Evolutionary conservation across 2,113 vertebrate species (phyloP).

Genomic region (Anseranas semipalmata): DNA sequence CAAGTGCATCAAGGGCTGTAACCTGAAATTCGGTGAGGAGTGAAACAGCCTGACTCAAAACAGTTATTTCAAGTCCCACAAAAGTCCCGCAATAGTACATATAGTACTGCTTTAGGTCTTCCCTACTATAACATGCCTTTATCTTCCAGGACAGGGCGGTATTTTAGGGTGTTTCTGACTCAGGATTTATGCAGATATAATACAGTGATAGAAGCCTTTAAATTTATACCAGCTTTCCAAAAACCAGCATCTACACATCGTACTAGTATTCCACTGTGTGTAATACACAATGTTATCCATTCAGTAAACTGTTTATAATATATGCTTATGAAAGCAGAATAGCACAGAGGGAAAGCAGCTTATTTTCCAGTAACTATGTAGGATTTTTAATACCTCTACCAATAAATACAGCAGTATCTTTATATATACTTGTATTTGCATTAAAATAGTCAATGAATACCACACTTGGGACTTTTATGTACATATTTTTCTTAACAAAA

Average conservation of each 20-base stretch:
- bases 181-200: neutral
- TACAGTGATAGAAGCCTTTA: neutral
- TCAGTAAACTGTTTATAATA: neutral
- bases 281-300: neutral
- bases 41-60: neutral
- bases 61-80: neutral
- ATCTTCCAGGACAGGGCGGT: neutral
- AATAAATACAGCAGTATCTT: neutral
- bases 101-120: neutral
- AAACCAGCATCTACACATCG: neutral
- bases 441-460: neutral
- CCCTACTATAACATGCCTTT: neutral
- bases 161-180: neutral
- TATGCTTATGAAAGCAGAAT: neutral
- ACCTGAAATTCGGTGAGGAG: neutral
- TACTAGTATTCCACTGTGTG: neutral
- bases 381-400: neutral
- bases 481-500: neutral
- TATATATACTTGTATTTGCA: neutral
- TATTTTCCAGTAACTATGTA: neutral
- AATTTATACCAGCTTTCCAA: neutral
- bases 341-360: neutral
- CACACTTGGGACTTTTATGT: rapidly evolving
- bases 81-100: too few species aligned
- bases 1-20: neutral